A percentile compares a stretch with the other conserved stretches of the same genome.
Conservation (phyloP, 2,888 invertebrate species). For the Entomobrya multifasciata region DNA sequence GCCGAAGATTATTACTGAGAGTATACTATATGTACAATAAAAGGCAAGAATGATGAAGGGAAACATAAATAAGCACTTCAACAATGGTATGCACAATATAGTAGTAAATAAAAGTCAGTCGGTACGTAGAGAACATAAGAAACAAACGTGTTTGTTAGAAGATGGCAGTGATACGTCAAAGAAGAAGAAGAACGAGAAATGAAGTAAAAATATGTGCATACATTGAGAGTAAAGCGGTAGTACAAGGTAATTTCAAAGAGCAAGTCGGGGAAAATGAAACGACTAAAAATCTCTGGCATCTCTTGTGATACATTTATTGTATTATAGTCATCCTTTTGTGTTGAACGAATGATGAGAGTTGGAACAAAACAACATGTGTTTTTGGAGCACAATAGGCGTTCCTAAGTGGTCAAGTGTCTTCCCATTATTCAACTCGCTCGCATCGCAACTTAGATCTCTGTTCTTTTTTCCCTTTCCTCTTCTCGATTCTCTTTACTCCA, state of each 20-base stretch:
- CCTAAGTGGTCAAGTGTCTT: constrained; percentile 77
- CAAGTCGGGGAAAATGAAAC: too few relatives aligned
- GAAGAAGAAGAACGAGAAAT: background rate
- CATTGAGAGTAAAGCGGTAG: too few relatives aligned
- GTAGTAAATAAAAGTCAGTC: too few relatives aligned
- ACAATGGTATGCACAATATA: background rate
- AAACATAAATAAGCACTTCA: constrained; percentile 34
- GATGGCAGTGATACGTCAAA: too few relatives aligned
- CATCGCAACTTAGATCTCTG: constrained; percentile 59
- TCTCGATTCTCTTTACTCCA: too few relatives aligned
- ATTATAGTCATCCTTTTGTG: constrained; percentile 65
- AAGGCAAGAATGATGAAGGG: constrained; percentile 16
- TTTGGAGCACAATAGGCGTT: constrained; percentile 75
- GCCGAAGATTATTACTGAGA: constrained; percentile 23
- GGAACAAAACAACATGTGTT: constrained; percentile 73
- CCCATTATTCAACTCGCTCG: constrained; percentile 71
- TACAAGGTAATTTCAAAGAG: too few relatives aligned
- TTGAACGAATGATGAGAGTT: constrained; percentile 72
- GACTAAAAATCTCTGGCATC: constrained; percentile 63
- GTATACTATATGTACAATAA: background rate
- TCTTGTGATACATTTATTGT: constrained; percentile 68
- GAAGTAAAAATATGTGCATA: background rate
- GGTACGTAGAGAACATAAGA: too few relatives aligned
- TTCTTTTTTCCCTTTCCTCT: constrained; percentile 60
- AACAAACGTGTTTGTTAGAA: too few relatives aligned